Conservation (phyloP, 2,888 invertebrate species). For the Arrhopalites spinosus region DNA sequence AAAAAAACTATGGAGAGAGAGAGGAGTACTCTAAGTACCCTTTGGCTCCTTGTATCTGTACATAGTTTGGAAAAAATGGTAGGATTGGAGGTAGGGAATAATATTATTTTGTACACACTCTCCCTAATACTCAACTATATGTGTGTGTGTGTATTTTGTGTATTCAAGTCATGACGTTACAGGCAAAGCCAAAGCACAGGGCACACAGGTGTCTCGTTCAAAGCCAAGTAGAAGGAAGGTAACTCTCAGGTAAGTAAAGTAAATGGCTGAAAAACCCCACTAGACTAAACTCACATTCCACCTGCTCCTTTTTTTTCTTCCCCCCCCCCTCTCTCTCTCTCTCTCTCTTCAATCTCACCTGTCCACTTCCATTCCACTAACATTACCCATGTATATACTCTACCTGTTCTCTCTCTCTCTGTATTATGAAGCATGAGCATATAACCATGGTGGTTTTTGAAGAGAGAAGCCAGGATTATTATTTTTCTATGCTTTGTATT, state of each 20-base stretch:
- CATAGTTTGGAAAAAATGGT: not conserved
- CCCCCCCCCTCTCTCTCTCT: not conserved
- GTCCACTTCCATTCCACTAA: not conserved
- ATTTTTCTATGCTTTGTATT: not conserved
- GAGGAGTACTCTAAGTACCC: slow-evolving; percentile 24
- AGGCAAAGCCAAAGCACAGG: slow-evolving; percentile 24
- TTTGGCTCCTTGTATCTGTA: slow-evolving; percentile 22
- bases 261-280: slow-evolving; percentile 47
- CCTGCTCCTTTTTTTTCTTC: slow-evolving; percentile 46
- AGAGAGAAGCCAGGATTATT: not conserved
- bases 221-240: not conserved
- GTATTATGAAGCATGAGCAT: not conserved
- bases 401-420: not conserved
- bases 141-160: not conserved
- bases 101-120: not conserved
- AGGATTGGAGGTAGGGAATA: not conserved
- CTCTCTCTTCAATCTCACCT: slow-evolving; percentile 9
- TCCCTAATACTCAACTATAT: not conserved
- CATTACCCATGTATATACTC: not conserved
- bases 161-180: slow-evolving; percentile 31
- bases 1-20: not conserved
- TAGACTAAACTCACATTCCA: slow-evolving; percentile 51
- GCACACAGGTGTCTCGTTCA: slow-evolving; percentile 28
- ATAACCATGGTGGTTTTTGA: not conserved
- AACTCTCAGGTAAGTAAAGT: slow-evolving; percentile 2